Evolutionary conservation across 2,888 invertebrate species (phyloP).

Genomic region (Brachynemurus nebulosus): DNA sequence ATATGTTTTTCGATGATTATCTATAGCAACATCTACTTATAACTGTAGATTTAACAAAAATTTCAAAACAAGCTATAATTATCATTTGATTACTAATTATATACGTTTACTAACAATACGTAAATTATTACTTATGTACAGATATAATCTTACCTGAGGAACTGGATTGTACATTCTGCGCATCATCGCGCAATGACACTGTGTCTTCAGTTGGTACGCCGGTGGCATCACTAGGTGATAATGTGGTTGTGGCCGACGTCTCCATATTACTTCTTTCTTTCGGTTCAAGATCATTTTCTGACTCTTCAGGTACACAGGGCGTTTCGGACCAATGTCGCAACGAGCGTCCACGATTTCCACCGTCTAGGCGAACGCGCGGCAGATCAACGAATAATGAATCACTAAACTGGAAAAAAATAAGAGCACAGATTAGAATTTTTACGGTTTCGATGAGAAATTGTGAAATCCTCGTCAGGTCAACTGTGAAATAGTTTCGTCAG

Average conservation of each 20-base stretch:
- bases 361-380: constrained; percentile 55
- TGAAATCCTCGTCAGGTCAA: too few species aligned
- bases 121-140: too few species aligned
- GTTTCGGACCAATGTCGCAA: constrained; percentile 46
- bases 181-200: background rate
- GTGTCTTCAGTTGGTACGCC: background rate
- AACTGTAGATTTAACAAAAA: too few species aligned
- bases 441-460: too few species aligned
- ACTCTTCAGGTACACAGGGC: constrained; percentile 53
- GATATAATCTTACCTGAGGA: background rate
- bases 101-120: too few species aligned
- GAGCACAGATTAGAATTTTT: background rate
- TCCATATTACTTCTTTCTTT: too few species aligned
- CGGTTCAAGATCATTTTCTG: constrained; percentile 31
- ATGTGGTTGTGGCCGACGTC: too few species aligned
- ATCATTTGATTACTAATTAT: too few species aligned
- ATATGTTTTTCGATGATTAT: too few species aligned
- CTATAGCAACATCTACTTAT: too few species aligned
- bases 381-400: constrained; percentile 43
- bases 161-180: background rate
- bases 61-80: too few species aligned
- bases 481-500: too few species aligned
- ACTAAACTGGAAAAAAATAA: constrained; percentile 31
- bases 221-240: background rate
- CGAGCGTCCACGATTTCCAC: constrained; percentile 46